A percentile compares a stretch with the other conserved stretches of the same genome.
These are phyloP conservation scores for Chrysochloris asiatica DNA, from an alignment of 2,113 vertebrate genomes.

Conservation along the genomic window DNA sequence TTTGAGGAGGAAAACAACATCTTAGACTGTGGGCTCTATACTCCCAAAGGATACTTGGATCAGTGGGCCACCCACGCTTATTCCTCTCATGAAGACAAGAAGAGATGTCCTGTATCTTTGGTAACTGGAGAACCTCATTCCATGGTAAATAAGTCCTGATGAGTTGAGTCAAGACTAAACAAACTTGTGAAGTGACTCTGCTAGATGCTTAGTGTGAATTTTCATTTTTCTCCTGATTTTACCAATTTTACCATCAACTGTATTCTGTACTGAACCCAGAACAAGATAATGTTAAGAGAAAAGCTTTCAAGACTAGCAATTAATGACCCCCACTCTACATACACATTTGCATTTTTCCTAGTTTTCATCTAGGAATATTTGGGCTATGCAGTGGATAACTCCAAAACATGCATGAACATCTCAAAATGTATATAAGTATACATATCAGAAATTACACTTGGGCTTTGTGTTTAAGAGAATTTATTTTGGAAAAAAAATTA, in stretches of 20 bases:
- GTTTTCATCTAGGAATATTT: background rate
- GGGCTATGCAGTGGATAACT: background rate
- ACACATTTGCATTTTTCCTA: too few species aligned
- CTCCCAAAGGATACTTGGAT: conserved; percentile 89
- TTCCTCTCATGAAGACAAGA: conserved; percentile 88
- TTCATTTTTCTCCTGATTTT: background rate
- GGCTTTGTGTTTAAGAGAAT: background rate
- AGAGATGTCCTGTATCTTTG: conserved; percentile 87
- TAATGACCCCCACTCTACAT: background rate
- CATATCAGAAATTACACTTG: background rate
- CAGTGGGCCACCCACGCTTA: conserved; percentile 92
- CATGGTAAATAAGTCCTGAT: conserved; percentile 84
- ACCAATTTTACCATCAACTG: background rate
- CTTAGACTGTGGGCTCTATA: conserved; percentile 91
- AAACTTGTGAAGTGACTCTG: background rate
- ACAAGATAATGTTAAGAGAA: background rate
- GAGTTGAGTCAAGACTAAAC: background rate
- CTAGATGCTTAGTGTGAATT: background rate
- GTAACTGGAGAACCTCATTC: conserved; percentile 91
- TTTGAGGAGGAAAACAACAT: conserved; percentile 90
- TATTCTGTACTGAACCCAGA: background rate
- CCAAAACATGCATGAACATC: background rate
- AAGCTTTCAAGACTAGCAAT: background rate
- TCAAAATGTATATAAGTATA: background rate
- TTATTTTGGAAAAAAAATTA: conserved; percentile 7